phyloP scores from a whole-genome alignment of 1,140 invertebrate genomes.

The Micrasema minimum region DNA sequence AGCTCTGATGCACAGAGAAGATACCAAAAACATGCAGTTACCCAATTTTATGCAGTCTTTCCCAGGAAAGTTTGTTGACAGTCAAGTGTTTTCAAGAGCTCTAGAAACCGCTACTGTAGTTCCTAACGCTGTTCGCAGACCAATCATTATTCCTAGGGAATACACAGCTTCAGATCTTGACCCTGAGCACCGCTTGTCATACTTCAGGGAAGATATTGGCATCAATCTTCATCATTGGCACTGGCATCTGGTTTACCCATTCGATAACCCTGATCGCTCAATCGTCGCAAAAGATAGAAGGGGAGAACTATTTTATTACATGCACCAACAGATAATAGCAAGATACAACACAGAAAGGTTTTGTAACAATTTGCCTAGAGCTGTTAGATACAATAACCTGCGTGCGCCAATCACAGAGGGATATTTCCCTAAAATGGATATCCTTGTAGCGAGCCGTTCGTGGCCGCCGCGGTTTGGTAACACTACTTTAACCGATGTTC shows the following conservation, averaged over 20 bases:
- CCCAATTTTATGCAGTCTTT: slow-evolving; percentile 78
- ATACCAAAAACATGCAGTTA: slow-evolving; percentile 76
- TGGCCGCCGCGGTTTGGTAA: slow-evolving; percentile 63
- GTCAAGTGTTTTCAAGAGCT: slow-evolving; percentile 73
- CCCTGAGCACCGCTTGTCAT: slow-evolving; percentile 78
- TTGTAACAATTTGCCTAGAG: slow-evolving; percentile 70
- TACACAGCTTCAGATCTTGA: slow-evolving; percentile 79
- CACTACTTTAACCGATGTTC: slow-evolving; percentile 72
- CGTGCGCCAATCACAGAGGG: slow-evolving; percentile 73
- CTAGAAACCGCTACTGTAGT: slow-evolving; percentile 76
- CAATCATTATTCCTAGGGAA: slow-evolving; percentile 76
- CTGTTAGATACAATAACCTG: slow-evolving; percentile 69
- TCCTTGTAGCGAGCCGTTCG: slow-evolving; percentile 64
- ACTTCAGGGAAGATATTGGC: slow-evolving; percentile 80
- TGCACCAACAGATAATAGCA: slow-evolving; percentile 79
- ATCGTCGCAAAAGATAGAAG: slow-evolving; percentile 77
- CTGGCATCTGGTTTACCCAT: slow-evolving; percentile 84
- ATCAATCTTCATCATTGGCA: slow-evolving; percentile 87
- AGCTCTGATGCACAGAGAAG: slow-evolving; percentile 76
- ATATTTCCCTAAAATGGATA: slow-evolving; percentile 80
- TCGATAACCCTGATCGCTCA: slow-evolving; percentile 68
- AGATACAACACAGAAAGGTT: slow-evolving; percentile 78
- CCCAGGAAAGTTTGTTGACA: slow-evolving; percentile 82
- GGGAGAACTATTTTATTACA: slow-evolving; percentile 82
- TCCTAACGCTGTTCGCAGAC: slow-evolving; percentile 70